Evolutionary conservation across 2,888 invertebrate genomes (phyloP), one percentile per base, ranked within the genome.

Genomic region (Polylopha cassiicola): DNA sequence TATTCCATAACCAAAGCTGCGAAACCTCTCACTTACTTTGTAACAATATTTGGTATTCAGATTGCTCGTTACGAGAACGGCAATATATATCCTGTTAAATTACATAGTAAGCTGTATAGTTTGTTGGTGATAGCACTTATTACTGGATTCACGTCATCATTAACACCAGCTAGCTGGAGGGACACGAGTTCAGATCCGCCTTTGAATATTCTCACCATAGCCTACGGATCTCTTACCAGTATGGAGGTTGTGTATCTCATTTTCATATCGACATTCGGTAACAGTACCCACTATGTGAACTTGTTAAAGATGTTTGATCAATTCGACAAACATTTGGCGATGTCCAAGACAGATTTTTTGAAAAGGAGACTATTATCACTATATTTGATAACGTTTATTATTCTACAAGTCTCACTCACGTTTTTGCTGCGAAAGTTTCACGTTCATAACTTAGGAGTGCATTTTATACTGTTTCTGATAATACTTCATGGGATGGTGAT

Each of bases 401-500:
- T 62, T 1, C 0, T 56, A 2, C 47, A 61, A 43, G 29, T 58
- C 0, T 29, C 43, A 3, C 32, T 41, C 10, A 51, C 59, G 1
- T 54, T 61, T 18, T 51, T 47, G 24, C 33, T 71, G 3, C 45
- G 48, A 10, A 51, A 51, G 17, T 65, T 70, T 46, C 31, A 55
- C 2, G 23, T 63, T n/a, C 49, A 53, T 27, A 70, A 70, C 43
- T 38, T 67, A 14, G 48, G 55, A 3, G 47, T 44, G 0, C 56
- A 66, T 38, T 29, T 63, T 2, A 51, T 60, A 3, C 58, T 72
- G 18, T 65, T 62, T 17, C 28, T 67, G 2, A 34, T 63, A 2
- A 51, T 65, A 45, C 11, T 73, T n/a, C 72, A 77, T 55, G 73
- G 71, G 10, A 47, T 60, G 0, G 50, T 68, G 2, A 48, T 65